Evolutionary conservation across 2,113 vertebrate species (phyloP).

Genomic region (Bos javanicus): DNA sequence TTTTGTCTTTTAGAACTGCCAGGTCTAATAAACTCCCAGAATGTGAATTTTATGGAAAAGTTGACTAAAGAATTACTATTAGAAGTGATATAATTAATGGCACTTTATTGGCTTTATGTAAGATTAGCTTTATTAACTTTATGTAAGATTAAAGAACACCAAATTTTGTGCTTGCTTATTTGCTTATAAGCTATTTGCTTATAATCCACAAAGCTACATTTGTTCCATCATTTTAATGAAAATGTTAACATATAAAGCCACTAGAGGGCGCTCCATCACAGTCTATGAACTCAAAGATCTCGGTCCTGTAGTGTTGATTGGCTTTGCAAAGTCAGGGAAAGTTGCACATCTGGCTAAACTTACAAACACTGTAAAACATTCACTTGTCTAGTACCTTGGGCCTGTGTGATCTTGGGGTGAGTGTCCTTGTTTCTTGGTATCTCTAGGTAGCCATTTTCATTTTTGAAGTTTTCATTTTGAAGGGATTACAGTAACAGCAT

Average conservation of each 20-base stretch:
- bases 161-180: neutral
- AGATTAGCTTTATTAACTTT: slow-evolving; percentile 36
- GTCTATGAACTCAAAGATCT: neutral
- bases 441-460: neutral
- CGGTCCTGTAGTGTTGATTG: neutral
- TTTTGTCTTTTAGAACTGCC: slow-evolving; percentile 38
- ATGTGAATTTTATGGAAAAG: slow-evolving; percentile 41
- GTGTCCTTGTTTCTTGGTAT: neutral
- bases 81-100: slow-evolving; percentile 24
- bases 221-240: slow-evolving; percentile 6
- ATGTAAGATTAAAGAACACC: neutral
- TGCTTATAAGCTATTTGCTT: neutral
- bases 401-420: neutral
- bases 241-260: neutral
- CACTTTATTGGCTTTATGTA: slow-evolving; percentile 11
- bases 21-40: slow-evolving; percentile 30
- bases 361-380: neutral
- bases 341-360: neutral
- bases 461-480: neutral
- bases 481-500: neutral
- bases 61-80: slow-evolving; percentile 26
- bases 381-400: neutral
- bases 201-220: neutral
- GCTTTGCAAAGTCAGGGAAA: neutral
- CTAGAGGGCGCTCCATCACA: slow-evolving; percentile 61